Percentiles rank a stretch among this genome's conserved stretches.
Conservation (phyloP, 2,888 invertebrate genomes). For the Pemphredon lugubris region DNA sequence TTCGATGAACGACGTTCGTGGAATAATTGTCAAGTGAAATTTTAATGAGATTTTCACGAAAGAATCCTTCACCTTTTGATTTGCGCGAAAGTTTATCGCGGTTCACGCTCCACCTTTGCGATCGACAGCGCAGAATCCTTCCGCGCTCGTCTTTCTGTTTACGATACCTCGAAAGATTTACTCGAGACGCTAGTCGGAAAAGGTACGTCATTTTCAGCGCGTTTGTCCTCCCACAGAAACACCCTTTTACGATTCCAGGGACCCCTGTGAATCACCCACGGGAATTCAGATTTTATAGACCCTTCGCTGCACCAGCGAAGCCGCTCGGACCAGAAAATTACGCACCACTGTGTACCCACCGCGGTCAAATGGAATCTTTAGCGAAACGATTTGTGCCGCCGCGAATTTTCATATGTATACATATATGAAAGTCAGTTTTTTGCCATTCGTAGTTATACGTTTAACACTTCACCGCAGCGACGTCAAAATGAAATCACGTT, state of each 20-base stretch:
- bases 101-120: constrained; percentile 37
- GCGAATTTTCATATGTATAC: constrained; percentile 26
- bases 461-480: background rate
- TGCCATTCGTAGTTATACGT: too few relatives aligned
- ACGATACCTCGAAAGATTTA: constrained; percentile 28
- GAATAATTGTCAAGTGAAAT: constrained; percentile 28
- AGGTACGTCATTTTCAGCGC: constrained; percentile 56
- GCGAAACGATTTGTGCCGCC: constrained; percentile 49
- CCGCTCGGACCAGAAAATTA: constrained; percentile 62
- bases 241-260: constrained; percentile 63
- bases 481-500: background rate
- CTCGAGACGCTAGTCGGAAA: constrained; percentile 26
- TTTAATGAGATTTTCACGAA: constrained; percentile 49
- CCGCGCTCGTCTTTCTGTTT: constrained; percentile 16
- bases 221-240: constrained; percentile 61
- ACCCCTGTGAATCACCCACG: constrained; percentile 56
- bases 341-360: constrained; percentile 49
- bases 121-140: constrained; percentile 37
- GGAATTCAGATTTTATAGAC: constrained; percentile 65
- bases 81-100: constrained; percentile 12
- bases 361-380: constrained; percentile 62
- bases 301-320: constrained; percentile 51
- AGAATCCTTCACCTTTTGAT: too few relatives aligned
- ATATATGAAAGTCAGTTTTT: background rate
- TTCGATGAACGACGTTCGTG: too few relatives aligned